These are phyloP conservation scores for Anomalospiza imberbis DNA, from an alignment of 2,797 vertebrate genomes.

Conservation along the genomic window DNA sequence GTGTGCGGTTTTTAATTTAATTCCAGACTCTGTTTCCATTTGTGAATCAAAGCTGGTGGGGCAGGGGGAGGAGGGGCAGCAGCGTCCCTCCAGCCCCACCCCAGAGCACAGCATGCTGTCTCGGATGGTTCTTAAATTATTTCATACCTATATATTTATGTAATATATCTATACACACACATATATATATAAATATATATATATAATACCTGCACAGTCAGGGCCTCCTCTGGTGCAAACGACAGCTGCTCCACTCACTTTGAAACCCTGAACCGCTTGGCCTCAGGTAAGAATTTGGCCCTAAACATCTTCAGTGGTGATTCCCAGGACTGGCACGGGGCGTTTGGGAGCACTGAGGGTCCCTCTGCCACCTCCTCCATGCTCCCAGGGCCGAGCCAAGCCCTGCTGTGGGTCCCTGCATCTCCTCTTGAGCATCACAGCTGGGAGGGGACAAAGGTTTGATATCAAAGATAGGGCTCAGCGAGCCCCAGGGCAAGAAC, in stretches of 20 bases:
- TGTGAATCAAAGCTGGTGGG: conserved; percentile 37
- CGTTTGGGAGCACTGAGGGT: not conserved
- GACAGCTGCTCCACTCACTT: not conserved
- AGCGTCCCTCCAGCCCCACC: not conserved
- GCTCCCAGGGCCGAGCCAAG: not conserved
- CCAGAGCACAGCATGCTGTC: conserved; percentile 48
- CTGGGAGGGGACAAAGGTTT: not conserved
- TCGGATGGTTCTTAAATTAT: conserved; percentile 37
- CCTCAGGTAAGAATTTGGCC: not conserved
- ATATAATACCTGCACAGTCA: not conserved
- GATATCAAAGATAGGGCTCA: no score
- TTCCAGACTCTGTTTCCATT: conserved; percentile 41
- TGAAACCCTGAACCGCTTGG: not conserved
- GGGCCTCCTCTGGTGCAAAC: not conserved
- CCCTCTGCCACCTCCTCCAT: not conserved
- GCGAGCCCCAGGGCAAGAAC: not conserved
- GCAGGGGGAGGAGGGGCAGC: not conserved
- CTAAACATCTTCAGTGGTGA: not conserved
- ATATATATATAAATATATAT: conserved; percentile 1
- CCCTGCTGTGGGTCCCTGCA: not conserved
- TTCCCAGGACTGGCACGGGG: rapidly evolving
- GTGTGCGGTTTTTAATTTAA: conserved; percentile 59
- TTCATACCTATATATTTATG: conserved; percentile 60
- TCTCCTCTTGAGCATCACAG: not conserved
- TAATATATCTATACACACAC: conserved; percentile 46